Evolutionary conservation across 2,113 vertebrate species (phyloP).

Genomic region (Pteruthius melanotis): DNA sequence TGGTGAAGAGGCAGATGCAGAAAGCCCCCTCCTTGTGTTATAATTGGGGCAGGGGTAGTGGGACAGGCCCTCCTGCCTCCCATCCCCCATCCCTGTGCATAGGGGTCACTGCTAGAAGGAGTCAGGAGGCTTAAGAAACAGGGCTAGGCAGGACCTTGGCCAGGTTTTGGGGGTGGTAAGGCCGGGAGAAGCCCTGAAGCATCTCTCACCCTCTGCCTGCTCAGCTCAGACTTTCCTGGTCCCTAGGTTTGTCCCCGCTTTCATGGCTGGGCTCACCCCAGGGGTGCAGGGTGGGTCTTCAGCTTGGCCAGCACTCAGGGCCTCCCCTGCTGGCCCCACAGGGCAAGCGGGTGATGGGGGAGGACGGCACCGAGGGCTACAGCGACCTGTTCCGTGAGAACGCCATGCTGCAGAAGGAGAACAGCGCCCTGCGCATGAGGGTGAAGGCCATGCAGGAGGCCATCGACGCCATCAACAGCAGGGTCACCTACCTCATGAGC

Average conservation of each 20-base stretch:
- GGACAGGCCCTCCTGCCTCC: not conserved
- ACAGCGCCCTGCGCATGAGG: constrained; percentile 83
- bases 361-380: constrained; percentile 86
- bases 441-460: constrained; percentile 98
- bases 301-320: not conserved
- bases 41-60: not conserved
- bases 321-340: constrained; percentile 22
- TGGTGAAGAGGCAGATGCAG: not conserved
- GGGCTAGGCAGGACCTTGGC: not conserved
- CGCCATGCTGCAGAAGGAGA: constrained; percentile 91
- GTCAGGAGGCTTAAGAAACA: not conserved
- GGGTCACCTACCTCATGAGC: constrained; percentile 91
- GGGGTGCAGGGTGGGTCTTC: not conserved
- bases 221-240: not conserved
- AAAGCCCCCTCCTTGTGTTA: not conserved
- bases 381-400: constrained; percentile 93
- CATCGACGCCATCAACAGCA: constrained; percentile 90
- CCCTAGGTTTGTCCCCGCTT: not conserved
- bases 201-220: not conserved
- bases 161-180: not conserved
- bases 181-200: not conserved
- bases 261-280: not conserved
- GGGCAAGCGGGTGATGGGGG: constrained; percentile 90
- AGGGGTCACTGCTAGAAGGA: not conserved
- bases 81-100: accelerated